Conservation (phyloP, 2,113 vertebrate species). For the Chaetorhynchus papuensis region DNA sequence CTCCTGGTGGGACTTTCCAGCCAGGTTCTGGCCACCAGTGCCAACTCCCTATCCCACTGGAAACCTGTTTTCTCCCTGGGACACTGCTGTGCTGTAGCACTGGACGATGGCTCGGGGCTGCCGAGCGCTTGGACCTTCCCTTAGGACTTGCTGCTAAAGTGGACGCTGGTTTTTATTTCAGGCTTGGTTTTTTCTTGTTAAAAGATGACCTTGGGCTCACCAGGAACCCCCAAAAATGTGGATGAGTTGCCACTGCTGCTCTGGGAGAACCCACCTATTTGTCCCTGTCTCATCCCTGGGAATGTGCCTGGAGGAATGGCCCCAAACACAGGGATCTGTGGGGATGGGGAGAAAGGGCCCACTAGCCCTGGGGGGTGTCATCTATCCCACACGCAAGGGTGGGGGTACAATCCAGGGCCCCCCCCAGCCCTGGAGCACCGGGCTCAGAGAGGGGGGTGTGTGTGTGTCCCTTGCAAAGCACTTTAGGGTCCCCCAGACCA, state of each 20-base stretch:
- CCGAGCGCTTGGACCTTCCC: not conserved
- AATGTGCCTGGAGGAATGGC: not conserved
- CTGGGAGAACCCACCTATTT: not conserved
- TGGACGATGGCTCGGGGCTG: rapidly evolving
- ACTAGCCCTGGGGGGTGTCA: not conserved
- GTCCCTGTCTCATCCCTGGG: not conserved
- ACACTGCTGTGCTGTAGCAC: not conserved
- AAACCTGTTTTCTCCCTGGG: not conserved
- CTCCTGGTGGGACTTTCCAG: not conserved
- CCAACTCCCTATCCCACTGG: slow-evolving; percentile 11
- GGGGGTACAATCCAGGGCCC: not conserved
- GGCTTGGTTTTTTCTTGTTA: not conserved
- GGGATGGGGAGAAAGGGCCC: not conserved
- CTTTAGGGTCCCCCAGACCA: not conserved
- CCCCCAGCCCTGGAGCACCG: not conserved
- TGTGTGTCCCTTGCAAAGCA: slow-evolving; percentile 13
- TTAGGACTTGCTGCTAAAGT: not conserved
- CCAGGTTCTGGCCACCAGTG: not conserved
- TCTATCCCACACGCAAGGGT: not conserved
- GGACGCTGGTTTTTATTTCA: not conserved
- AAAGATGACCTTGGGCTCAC: not conserved
- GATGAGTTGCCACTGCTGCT: not conserved
- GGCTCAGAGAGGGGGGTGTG: not conserved
- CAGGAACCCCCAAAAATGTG: not conserved
- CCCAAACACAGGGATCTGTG: not conserved